Percentiles rank a stretch among this genome's conserved stretches.
Evolutionary conservation across 2,797 vertebrate genomes (phyloP).

Genomic region (Fistularia commersonii): DNA sequence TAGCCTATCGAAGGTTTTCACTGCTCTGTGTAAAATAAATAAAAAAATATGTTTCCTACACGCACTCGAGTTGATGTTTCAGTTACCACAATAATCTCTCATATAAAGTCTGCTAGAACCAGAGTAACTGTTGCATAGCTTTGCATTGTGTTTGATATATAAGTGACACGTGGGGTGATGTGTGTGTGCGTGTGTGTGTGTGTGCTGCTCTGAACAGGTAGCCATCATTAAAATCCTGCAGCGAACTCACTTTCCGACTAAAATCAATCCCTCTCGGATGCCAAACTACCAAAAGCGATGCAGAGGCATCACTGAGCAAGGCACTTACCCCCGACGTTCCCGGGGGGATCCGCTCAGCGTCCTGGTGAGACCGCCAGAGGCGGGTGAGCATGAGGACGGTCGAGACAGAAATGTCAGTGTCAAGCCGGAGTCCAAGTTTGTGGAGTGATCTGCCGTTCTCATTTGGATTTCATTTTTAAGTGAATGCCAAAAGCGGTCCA

Average conservation of each 20-base stretch:
- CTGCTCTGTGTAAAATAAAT: too few relatives aligned
- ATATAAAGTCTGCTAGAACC: constrained; percentile 3
- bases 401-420: neutral
- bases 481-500: too few relatives aligned
- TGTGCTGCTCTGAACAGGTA: neutral
- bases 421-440: too few relatives aligned
- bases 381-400: neutral
- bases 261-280: too few relatives aligned
- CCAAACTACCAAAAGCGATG: constrained; percentile 9
- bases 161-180: constrained; percentile 4
- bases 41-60: too few relatives aligned
- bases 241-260: too few relatives aligned
- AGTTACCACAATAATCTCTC: neutral
- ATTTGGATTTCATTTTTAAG: too few relatives aligned
- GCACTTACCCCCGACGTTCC: constrained; percentile 38
- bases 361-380: neutral
- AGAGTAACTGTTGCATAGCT: constrained; percentile 53
- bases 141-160: constrained; percentile 2
- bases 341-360: constrained; percentile 40
- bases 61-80: too few relatives aligned
- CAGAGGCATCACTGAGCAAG: constrained; percentile 39
- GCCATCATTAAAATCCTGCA: constrained; percentile 4
- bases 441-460: too few relatives aligned
- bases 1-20: too few relatives aligned
- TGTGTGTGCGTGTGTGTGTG: constrained; percentile 1